Base-by-base conservation (phyloP, 1,140 invertebrate species). In the Oscheius sp. region DNA sequence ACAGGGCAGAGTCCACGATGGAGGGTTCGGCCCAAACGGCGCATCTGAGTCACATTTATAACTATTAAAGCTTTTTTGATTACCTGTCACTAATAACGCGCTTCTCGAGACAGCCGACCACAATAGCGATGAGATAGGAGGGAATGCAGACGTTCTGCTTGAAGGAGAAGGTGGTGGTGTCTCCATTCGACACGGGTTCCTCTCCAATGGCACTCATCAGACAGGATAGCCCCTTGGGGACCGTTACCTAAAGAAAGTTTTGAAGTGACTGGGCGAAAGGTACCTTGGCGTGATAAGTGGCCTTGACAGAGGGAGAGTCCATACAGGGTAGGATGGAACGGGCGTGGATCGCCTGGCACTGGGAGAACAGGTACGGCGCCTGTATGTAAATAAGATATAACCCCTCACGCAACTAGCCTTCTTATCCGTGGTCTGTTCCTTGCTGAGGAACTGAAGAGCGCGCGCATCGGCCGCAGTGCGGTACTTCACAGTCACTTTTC, bases 231-330 rank as follows among this genome's bases (percentile, higher is more conserved):
- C 90, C 89, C 26, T 82, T 85, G n/a, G 91, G 91, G 61, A 91
- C 92, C 58, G 88, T 88, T 31, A 91, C 88, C 90, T 91, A 76
- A 34, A 82, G 82, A 59, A 70, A 35, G 23, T 45, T 45, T 18
- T 45, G 23, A 45, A 45, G 15, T 45, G 15, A 45, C 42, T 45
- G 15, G 42, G 42, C 84, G n/a, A n/a, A n/a, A n/a, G n/a, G 86
- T 86, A 95, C 91, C 75, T 89, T 88, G 1, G 93, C 93, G 68
- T 88, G 88, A 82, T 95, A 97, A 1, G 91, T 90, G 71, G 90
- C 89, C 87, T 97, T 97, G 0, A 94, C 91, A 18, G 89, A 88
- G 2, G 94, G 94, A 0, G 93, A 91, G 86, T 97, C 94, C 88
- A 96, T 94, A 82, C 93, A 95, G 2, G 95, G 94, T 18, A 95